Evolutionary conservation across 2,888 invertebrate genomes (phyloP).

Genomic region (Heliconius ismenius): DNA sequence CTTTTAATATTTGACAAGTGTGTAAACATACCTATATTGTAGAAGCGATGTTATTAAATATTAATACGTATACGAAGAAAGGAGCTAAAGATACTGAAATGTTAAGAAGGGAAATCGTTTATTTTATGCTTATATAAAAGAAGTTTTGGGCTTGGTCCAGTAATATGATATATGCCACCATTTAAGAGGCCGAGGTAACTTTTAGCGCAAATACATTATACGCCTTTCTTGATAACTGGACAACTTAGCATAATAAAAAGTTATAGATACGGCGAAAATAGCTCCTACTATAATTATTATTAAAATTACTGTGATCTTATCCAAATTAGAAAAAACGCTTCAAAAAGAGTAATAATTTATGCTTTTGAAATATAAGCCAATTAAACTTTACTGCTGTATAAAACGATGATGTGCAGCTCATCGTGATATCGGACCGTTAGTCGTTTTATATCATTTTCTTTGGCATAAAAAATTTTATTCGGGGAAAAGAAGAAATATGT

Average conservation of each 20-base stretch:
- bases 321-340: neutral
- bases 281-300: neutral
- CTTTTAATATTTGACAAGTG: slow-evolving; percentile 48
- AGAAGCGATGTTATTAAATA: slow-evolving; percentile 47
- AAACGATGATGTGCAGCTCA: slow-evolving; percentile 5
- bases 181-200: no score
- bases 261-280: neutral
- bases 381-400: slow-evolving; percentile 17
- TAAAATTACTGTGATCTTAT: neutral
- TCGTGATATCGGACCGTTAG: slow-evolving; percentile 15
- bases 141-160: no score
- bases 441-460: slow-evolving; percentile 16
- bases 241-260: neutral
- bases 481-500: neutral
- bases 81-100: slow-evolving; percentile 35
- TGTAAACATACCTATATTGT: slow-evolving; percentile 45
- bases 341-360: slow-evolving; percentile 4
- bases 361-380: slow-evolving; percentile 20
- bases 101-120: slow-evolving; percentile 34
- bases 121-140: neutral
- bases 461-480: neutral
- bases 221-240: no score
- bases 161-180: no score
- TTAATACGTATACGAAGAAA: slow-evolving; percentile 39
- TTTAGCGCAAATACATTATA: no score